Conservation (phyloP, 1,140 invertebrate species). For the Zaprionus inermis region DNA sequence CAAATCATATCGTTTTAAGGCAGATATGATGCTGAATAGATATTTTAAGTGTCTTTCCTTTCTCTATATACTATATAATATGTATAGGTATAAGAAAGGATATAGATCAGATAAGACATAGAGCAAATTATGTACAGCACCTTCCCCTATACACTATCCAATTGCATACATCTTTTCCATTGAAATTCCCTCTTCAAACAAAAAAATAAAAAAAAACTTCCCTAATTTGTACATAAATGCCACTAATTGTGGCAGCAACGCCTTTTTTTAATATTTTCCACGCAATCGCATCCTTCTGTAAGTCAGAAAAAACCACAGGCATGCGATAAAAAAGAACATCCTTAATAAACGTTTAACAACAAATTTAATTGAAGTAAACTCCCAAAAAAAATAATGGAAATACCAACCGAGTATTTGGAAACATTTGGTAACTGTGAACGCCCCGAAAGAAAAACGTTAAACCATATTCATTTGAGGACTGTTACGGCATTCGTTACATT, state of each 20-base stretch:
- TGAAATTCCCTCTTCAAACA: neutral
- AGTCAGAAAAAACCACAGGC: slow-evolving; percentile 63
- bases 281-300: slow-evolving; percentile 15
- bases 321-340: slow-evolving; percentile 49
- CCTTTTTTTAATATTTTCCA: slow-evolving; percentile 29
- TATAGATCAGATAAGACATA: no score
- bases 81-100: no score
- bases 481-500: slow-evolving; percentile 19
- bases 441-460: slow-evolving; percentile 32
- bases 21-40: no score
- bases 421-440: slow-evolving; percentile 43
- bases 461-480: slow-evolving; percentile 6
- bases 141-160: no score
- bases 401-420: slow-evolving; percentile 11
- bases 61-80: no score
- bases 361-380: slow-evolving; percentile 53
- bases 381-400: slow-evolving; percentile 7
- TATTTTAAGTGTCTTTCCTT: no score
- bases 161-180: neutral
- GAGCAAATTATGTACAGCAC: no score
- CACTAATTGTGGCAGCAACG: slow-evolving; percentile 64
- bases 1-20: no score
- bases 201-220: neutral
- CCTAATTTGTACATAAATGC: slow-evolving; percentile 52
- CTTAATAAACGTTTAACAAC: slow-evolving; percentile 45